Evolutionary conservation across 2,888 invertebrate species (phyloP).

Genomic region (Maniola hyperantus): DNA sequence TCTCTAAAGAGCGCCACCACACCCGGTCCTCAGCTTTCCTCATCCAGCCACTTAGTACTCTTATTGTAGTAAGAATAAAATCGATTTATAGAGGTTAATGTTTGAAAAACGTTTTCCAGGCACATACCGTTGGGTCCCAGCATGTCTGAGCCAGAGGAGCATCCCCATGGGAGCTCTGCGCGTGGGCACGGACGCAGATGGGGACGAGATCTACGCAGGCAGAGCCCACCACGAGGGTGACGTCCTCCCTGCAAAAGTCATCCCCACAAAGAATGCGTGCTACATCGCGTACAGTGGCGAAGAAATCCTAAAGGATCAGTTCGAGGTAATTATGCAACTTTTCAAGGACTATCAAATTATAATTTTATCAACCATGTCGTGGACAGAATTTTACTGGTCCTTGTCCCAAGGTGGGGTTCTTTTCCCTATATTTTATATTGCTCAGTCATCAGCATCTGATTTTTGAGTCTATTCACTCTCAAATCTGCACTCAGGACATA

Average conservation of each 20-base stretch:
- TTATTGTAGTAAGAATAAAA: too few relatives aligned
- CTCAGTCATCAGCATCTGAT: too few relatives aligned
- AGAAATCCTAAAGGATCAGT: conserved; percentile 85
- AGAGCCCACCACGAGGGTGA: conserved; percentile 86
- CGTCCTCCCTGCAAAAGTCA: conserved; percentile 86
- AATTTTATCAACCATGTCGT: too few relatives aligned
- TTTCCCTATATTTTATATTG: too few relatives aligned
- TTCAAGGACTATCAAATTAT: not conserved
- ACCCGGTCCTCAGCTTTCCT: too few relatives aligned
- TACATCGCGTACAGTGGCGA: conserved; percentile 85
- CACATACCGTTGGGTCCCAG: conserved; percentile 79
- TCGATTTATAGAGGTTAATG: not conserved
- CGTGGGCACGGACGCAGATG: conserved; percentile 87
- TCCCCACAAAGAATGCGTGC: conserved; percentile 84
- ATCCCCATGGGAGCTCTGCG: conserved; percentile 76
- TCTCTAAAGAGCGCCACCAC: too few relatives aligned
- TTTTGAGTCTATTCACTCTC: too few relatives aligned
- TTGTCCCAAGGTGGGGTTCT: not conserved
- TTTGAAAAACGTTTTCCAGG: conserved; percentile 49
- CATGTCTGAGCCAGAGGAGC: conserved; percentile 73
- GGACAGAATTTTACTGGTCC: not conserved
- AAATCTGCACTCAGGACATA: too few relatives aligned
- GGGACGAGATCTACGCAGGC: conserved; percentile 88
- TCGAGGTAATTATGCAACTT: conserved; percentile 79
- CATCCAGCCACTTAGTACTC: too few relatives aligned